Evolutionary conservation across 1,140 invertebrate genomes (phyloP), one percentile per base, ranked within the genome.

Genomic region (Drosophila lowei): DNA sequence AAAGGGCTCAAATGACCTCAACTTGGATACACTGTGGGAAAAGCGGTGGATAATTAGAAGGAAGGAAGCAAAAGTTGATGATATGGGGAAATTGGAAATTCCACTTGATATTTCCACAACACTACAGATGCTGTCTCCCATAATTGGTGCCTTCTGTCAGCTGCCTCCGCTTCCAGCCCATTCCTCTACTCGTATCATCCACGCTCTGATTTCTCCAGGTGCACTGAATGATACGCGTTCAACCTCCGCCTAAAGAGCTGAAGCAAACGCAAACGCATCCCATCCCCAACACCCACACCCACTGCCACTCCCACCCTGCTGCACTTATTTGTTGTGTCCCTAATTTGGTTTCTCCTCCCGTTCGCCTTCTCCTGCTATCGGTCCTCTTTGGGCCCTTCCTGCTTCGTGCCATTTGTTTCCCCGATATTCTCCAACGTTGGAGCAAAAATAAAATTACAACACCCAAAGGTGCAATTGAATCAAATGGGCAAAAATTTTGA

Each of bases 381-480:
- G 53, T 42, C 63, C 16, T 43, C 49, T 38, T 48, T 74, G 63
- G 46, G 38, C 49, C 56, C 8, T 41, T 44, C 28, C 25, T 13
- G 21, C 34, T 4, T 2, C 34, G 11, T 13, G 34, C 57, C 30
- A 73, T 68, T 72, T 64, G 55, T 72, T 76, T 61, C 61, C 57
- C 54, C 38, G 62, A 59, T 57, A 63, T 57, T 34, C 60, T 60
- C 53, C 52, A 15, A 23, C 41, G 43, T 57, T 41, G 44, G 34
- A 18, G 50, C 16, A 8, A 44, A 72, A 72, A 46, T 42, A 56
- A 85, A 83, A 88, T 90, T 90, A 90, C 89, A 90, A 80, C 89
- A 90, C 89, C 89, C 89, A 80, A 89, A 90, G 89, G 89, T 90
- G 85, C 90, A 90, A 90, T 90, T 90, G 89, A 90, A 90, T 90